These are phyloP conservation scores for Sinohyriopsis cumingii DNA, from an alignment of 2,888 invertebrate genomes.

Conservation along the genomic window DNA sequence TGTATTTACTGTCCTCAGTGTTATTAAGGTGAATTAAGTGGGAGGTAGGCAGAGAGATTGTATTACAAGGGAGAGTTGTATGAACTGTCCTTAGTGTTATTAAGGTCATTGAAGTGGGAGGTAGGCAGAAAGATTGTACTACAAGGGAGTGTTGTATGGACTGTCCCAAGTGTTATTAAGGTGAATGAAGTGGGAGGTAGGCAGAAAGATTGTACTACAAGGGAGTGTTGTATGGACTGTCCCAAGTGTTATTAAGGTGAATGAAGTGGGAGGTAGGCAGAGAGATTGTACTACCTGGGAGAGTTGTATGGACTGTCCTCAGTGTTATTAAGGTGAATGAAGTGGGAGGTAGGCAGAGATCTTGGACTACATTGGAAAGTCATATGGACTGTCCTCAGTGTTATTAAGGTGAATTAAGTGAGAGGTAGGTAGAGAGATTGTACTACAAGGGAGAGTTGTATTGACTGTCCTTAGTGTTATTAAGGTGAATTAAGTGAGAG, in stretches of 20 bases:
- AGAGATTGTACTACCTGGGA: conserved; percentile 90
- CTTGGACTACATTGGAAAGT: conserved; percentile 95
- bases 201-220: too few species aligned
- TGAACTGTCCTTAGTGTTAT: too few species aligned
- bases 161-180: conserved; percentile 75
- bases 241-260: conserved; percentile 80
- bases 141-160: too few species aligned
- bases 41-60: too few species aligned
- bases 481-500: background rate
- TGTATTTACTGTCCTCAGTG: too few species aligned
- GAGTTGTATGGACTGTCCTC: conserved; percentile 94
- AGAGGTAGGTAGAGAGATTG: conserved; percentile 80
- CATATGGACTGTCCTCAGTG: conserved; percentile 90
- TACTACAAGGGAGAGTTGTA: conserved; percentile 78
- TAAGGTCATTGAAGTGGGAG: too few species aligned
- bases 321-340: conserved; percentile 83
- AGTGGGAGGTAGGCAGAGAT: conserved; percentile 81
- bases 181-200: conserved; percentile 86
- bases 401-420: conserved; percentile 85
- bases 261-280: conserved; percentile 83
- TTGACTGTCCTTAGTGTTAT: background rate
- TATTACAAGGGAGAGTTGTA: too few species aligned
- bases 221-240: too few species aligned
- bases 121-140: too few species aligned
- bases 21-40: too few species aligned